These are phyloP conservation scores for Dioctria rufipes DNA, from an alignment of 2,888 invertebrate species.

Conservation along the genomic window DNA sequence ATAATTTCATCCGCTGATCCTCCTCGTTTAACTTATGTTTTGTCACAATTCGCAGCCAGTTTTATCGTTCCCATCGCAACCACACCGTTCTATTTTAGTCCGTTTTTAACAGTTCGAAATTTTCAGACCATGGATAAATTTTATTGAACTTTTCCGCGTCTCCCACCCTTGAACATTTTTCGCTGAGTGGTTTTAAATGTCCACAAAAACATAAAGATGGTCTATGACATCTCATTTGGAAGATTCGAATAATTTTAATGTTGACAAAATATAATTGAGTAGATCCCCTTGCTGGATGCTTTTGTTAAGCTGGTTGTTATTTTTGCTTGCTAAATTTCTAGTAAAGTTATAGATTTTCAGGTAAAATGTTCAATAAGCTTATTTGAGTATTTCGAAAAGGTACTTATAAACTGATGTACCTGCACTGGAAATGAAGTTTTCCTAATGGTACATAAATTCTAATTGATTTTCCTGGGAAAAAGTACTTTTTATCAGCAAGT, in stretches of 20 bases:
- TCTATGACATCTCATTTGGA: neutral
- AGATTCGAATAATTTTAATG: neutral
- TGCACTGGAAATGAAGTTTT: too few relatives aligned
- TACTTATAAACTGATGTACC: too few relatives aligned
- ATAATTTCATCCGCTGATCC: neutral
- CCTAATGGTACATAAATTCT: too few relatives aligned
- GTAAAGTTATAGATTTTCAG: too few relatives aligned
- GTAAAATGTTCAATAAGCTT: too few relatives aligned
- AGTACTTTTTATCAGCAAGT: too few relatives aligned
- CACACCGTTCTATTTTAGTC: neutral
- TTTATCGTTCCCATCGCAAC: neutral
- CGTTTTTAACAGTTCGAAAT: neutral
- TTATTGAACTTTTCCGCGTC: neutral
- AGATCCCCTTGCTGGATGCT: neutral
- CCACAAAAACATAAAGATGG: neutral
- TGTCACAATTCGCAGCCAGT: neutral
- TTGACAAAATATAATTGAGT: neutral
- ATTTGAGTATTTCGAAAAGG: too few relatives aligned
- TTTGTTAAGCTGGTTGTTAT: too few relatives aligned
- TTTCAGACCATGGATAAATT: neutral
- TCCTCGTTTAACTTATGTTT: neutral
- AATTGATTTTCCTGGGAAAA: too few relatives aligned
- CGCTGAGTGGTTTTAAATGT: neutral
- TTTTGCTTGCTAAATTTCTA: too few relatives aligned
- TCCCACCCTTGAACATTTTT: neutral